Percentiles rank a stretch among this genome's conserved stretches.
phyloP scores from a whole-genome alignment of 2,888 invertebrate species.

The Dusona sp. region DNA sequence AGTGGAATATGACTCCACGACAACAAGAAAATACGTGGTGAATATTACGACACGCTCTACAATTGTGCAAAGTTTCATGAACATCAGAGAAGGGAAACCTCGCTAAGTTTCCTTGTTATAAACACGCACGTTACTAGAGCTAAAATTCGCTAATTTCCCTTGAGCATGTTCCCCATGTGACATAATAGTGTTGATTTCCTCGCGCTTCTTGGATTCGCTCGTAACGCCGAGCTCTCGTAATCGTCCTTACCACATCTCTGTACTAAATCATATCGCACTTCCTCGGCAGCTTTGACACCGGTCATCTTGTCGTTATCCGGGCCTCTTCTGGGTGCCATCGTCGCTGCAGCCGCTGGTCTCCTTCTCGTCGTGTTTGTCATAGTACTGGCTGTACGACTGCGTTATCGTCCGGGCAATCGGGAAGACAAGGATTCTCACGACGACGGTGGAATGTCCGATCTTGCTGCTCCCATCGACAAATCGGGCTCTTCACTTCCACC shows the following conservation, averaged over 20 bases:
- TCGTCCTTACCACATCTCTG: not conserved
- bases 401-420: constrained; percentile 81
- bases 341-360: constrained; percentile 82
- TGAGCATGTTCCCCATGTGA: not conserved
- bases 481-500: constrained; percentile 79
- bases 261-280: constrained; percentile 52
- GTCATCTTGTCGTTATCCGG: constrained; percentile 82
- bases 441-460: constrained; percentile 67
- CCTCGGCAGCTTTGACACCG: constrained; percentile 79
- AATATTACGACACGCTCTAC: not conserved
- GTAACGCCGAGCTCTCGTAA: not conserved
- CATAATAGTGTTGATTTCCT: constrained; percentile 22
- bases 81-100: not conserved
- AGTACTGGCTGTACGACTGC: constrained; percentile 80
- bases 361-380: constrained; percentile 82
- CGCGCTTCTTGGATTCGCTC: constrained; percentile 7
- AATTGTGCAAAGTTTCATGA: not conserved
- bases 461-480: constrained; percentile 77
- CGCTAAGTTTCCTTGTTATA: not conserved
- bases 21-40: not conserved
- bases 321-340: constrained; percentile 81
- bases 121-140: constrained; percentile 12
- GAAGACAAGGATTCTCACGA: constrained; percentile 78
- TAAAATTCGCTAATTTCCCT: constrained; percentile 7
- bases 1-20: not conserved